Base-by-base conservation (phyloP, 2,113 vertebrate genomes). In the Pollachius pollachius region DNA sequence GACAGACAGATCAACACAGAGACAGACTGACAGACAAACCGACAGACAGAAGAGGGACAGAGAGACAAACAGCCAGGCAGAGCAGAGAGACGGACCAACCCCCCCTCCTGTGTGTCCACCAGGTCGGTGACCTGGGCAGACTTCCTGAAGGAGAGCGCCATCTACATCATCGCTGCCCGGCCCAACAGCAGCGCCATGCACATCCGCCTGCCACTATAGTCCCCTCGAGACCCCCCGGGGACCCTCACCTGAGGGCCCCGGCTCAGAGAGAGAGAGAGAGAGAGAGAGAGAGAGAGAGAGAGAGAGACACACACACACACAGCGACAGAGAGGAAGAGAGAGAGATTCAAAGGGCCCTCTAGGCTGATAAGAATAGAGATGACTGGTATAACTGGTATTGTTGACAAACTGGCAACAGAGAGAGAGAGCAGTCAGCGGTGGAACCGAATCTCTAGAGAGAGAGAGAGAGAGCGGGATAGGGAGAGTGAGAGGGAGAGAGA, bases 131-230 rank as follows among this genome's bases (percentile, higher is more conserved):
- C 92, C 84, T 98, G 97, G 97, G 89, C 89, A 0, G 57, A 92
- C 60, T 98, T 98, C 88, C 77, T 98, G 79, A 91, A 58, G 70
- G 95, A 97, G 80, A 98, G 93, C 15, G 92, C 94, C 74, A 88
- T 95, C 88, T 97, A 94, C 81, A 93, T 96, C 77, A 76, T 98
- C 81, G 95, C 97, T 0, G 94, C 95, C 0, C 94, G 97, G 12
- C 95, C 97, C 83, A 98, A 98, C 89, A 97, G 97, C 37, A 75
- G 92, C 0, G 95, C 95, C 74, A 88, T 94, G 87, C 97, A 97
- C 89, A 94, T 98, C 85, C 93, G 94, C 65, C 92, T 96, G 70
- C 92, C 91, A 0, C 90, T 93, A 85, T 97, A 95, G 87, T 84
- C 67, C 3, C 0, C 18, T 63, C 74, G 74, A 60, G 41, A 48